Percentiles rank a stretch among this genome's conserved stretches.
Evolutionary conservation across 2,888 invertebrate genomes (phyloP).

Genomic region (Metellina segmentata): DNA sequence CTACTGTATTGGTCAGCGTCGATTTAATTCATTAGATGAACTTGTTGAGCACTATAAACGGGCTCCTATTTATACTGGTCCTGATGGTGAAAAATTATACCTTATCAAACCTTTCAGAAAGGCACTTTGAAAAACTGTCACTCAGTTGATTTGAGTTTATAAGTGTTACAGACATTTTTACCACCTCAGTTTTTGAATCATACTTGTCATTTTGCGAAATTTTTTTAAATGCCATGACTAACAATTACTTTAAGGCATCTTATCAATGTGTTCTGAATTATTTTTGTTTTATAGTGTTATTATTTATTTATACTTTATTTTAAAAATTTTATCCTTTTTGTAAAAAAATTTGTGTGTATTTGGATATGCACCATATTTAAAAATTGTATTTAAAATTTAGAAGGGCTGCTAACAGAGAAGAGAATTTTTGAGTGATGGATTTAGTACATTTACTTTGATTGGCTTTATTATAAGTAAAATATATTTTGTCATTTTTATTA

Average conservation of each 20-base stretch:
- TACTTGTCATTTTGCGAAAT: constrained; percentile 28
- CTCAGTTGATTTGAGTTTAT: constrained; percentile 38
- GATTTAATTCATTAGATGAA: constrained; percentile 96
- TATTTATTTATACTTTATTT: constrained; percentile 36
- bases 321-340: constrained; percentile 19
- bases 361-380: not conserved
- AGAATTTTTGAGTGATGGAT: not conserved
- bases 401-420: not conserved
- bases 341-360: not conserved
- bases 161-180: constrained; percentile 32
- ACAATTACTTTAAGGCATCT: constrained; percentile 2
- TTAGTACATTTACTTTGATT: not conserved
- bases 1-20: constrained; percentile 98
- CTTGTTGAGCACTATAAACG: constrained; percentile 99
- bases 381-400: not conserved
- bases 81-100: constrained; percentile 98
- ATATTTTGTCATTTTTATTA: not conserved
- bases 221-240: constrained; percentile 32
- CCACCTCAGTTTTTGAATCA: constrained; percentile 40
- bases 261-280: constrained; percentile 16
- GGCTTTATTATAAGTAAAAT: not conserved
- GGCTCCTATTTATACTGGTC: constrained; percentile 99
- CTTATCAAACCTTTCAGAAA: constrained; percentile 89
- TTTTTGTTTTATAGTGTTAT: constrained; percentile 13
- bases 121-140: constrained; percentile 56